Percentiles rank a stretch among this genome's conserved stretches.
These are phyloP conservation scores for Ispidina picta DNA, from an alignment of 2,797 vertebrate species.

Conservation along the genomic window DNA sequence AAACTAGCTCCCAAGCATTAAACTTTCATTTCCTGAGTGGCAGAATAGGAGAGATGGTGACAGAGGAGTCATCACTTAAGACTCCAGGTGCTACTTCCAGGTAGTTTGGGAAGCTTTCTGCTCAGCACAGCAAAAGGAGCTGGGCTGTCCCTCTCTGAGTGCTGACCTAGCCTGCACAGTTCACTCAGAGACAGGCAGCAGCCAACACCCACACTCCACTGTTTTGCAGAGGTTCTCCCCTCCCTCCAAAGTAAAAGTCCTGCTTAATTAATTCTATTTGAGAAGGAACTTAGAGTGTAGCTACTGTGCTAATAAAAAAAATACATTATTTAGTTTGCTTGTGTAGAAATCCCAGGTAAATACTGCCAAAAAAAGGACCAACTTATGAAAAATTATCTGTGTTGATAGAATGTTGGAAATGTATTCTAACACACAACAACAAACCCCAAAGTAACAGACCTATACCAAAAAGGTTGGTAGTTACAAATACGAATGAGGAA, in stretches of 20 bases:
- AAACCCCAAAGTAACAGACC: neutral
- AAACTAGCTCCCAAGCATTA: neutral
- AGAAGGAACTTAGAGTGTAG: neutral
- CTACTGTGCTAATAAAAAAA: neutral
- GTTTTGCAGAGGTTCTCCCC: neutral
- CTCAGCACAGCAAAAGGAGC: neutral
- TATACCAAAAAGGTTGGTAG: neutral
- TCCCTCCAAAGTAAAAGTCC: rapidly evolving
- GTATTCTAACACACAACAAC: neutral
- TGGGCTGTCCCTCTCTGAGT: neutral
- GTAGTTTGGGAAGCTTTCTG: neutral
- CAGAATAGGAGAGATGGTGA: neutral
- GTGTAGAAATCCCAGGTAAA: neutral
- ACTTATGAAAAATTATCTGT: neutral
- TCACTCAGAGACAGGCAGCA: neutral
- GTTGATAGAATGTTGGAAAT: neutral
- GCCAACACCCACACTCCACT: neutral
- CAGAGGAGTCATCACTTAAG: neutral
- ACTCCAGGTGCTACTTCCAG: neutral
- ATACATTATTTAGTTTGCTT: neutral
- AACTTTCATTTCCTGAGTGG: neutral
- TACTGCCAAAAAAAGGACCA: neutral
- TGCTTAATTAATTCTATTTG: neutral
- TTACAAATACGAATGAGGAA: neutral
- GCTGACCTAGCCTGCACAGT: neutral